Conservation (phyloP, 2,113 vertebrate species). For the Etia nguti region DNA sequence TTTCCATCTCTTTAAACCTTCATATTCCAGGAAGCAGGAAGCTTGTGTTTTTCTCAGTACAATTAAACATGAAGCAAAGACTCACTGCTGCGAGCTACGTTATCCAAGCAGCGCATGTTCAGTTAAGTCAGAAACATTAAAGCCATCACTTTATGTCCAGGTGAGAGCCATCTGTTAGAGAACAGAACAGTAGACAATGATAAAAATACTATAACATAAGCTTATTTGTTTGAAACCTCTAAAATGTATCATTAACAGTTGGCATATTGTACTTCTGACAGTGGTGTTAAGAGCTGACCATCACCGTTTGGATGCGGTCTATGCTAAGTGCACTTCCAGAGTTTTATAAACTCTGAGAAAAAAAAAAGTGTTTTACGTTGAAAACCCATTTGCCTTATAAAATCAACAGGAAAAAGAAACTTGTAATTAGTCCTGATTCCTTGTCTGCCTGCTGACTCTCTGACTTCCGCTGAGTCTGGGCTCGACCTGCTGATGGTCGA, state of each 20-base stretch:
- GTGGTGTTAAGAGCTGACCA: neutral
- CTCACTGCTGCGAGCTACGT: accelerated
- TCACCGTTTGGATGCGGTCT: neutral
- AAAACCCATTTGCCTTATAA: neutral
- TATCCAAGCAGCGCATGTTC: accelerated
- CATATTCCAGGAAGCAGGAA: neutral
- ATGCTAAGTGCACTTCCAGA: neutral
- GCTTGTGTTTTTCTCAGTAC: neutral
- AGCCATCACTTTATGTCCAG: neutral
- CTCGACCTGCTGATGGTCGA: conserved; percentile 4
- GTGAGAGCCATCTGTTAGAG: neutral
- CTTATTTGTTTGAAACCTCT: neutral
- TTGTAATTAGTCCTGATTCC: neutral
- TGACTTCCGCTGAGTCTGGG: conserved; percentile 12
- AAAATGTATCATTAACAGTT: neutral
- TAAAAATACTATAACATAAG: neutral
- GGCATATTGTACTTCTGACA: accelerated
- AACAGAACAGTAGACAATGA: neutral
- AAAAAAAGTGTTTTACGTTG: neutral
- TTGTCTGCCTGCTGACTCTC: neutral
- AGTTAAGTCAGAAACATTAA: neutral
- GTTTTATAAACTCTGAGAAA: neutral
- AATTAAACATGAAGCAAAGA: neutral
- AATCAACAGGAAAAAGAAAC: neutral
- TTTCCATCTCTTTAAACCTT: neutral